Base-by-base conservation (phyloP, 2,113 vertebrate genomes). In the Physeter macrocephalus region DNA sequence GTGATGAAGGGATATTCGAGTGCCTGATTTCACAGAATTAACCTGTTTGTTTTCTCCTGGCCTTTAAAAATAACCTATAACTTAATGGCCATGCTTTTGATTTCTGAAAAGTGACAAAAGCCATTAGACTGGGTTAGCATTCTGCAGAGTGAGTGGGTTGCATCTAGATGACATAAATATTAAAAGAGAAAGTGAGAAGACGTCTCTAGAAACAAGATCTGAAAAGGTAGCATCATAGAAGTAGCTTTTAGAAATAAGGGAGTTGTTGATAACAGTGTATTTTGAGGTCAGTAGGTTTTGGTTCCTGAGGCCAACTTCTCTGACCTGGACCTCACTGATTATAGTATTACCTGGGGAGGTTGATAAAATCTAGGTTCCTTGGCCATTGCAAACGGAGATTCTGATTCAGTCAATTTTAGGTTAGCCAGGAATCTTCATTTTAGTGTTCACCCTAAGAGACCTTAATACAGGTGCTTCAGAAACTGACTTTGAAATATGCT, bases 1-100 rank as follows among this genome's bases (percentile, higher is more conserved):
- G 39, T 64, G n/a, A 78, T 90, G 29, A 91, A 49, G 72, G 25
- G 46, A 94, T 91, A 90, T 80, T 13, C 17, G 8, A 94, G 36
- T 43, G 52, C 69, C 67, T 74, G 36, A 90, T 88, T 92, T 82
- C 13, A 31, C 36, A 69, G 25, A 29, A 57, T 94, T 77, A 77
- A 72, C 17, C 14, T 69, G 2, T 39, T 54, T 39, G 39, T 41
- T 89, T 85, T 67, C 5, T 36, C 11, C 36, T 41, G 39, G n/a
- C 41, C 20, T 94, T 92, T 95, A 93, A 95, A 94, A 92, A 67
- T 90, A 93, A 72, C 34, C 72, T 57, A 3, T 72, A 49, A 18
- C 21, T 43, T 31, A 81, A 84, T 36, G 90, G 6, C 41, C 72
- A n/a, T 34, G 12, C 1, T 85, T 88, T 90, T 83, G 29, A 89